Base-by-base conservation (phyloP, 2,888 invertebrate genomes). In the Apodemia duryi region DNA sequence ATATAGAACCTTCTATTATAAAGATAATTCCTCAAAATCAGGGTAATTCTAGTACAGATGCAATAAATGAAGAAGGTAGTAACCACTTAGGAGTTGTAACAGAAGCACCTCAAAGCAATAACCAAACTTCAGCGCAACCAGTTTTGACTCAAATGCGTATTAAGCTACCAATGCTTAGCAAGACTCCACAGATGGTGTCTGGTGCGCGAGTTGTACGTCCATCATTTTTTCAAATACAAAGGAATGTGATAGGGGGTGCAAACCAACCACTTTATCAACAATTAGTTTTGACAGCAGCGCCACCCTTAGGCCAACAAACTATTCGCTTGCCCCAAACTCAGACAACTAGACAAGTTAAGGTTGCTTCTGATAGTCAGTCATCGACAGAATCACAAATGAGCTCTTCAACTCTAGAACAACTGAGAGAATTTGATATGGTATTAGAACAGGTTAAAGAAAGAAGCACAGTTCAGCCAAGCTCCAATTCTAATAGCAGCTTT, bases 371-470 rank as follows among this genome's bases (percentile, higher is more conserved):
- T 71, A 84, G 74, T 66, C 86, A 84, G 69, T 82, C 89, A 0
- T 79, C 89, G 51, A 78, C 88, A 0, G 94, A 94, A 75, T 90
- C 94, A n/a, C 93, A 94, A 76, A 93, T 96, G 75, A 95, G 95
- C 78, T 95, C 95, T 0, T 95, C 95, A 0, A 96, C 96, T 0
- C 83, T 96, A 63, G 96, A 96, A 81, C 96, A 96, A 75, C 81
- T 96, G 9, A 86, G 96, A 65, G 96, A 96, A 78, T 96, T 96
- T 74, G 96, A 96, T 78, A 95, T 95, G 86, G 96, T 96, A 0
- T 87, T 96, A 68, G 96, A 96, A 76, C 96, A 96, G 86, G 95
- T 96, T 0, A 96, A 96, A 78, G 96, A 96, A 80, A 88, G 95
- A 68, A 95, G 95, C 73, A 95, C 94, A 35, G 94, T 94, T 4